phyloP scores from a whole-genome alignment of 2,113 vertebrate genomes.

The Malurus melanocephalus region DNA sequence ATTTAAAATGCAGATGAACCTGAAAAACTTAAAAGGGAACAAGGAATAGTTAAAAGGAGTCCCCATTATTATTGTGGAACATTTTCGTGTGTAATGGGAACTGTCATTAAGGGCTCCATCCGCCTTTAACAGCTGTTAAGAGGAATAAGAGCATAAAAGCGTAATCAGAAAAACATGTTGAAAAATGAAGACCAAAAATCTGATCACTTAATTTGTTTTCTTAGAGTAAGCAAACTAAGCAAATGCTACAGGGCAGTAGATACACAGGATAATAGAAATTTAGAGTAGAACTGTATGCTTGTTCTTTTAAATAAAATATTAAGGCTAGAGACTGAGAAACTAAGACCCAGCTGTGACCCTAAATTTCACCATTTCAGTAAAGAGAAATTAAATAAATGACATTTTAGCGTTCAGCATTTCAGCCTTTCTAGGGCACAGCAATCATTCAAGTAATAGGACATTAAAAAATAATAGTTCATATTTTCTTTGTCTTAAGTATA shows the following conservation, averaged over 20 bases:
- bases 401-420: background rate
- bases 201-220: background rate
- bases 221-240: background rate
- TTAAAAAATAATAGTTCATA: background rate
- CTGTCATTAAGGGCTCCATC: background rate
- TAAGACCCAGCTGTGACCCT: background rate
- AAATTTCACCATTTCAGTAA: background rate
- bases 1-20: background rate
- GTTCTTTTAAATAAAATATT: background rate
- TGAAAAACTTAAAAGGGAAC: background rate
- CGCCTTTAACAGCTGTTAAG: background rate
- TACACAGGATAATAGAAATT: background rate
- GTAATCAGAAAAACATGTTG: background rate
- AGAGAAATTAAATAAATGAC: slow-evolving; percentile 3
- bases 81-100: background rate
- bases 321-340: background rate
- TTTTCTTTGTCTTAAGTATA: background rate
- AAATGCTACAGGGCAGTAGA: background rate
- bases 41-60: background rate
- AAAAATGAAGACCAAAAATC: background rate
- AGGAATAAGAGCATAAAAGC: background rate
- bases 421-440: background rate
- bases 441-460: background rate
- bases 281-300: background rate
- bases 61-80: background rate